Evolutionary conservation across 2,797 vertebrate species (phyloP).

Genomic region (Peromyscus nudipes): DNA sequence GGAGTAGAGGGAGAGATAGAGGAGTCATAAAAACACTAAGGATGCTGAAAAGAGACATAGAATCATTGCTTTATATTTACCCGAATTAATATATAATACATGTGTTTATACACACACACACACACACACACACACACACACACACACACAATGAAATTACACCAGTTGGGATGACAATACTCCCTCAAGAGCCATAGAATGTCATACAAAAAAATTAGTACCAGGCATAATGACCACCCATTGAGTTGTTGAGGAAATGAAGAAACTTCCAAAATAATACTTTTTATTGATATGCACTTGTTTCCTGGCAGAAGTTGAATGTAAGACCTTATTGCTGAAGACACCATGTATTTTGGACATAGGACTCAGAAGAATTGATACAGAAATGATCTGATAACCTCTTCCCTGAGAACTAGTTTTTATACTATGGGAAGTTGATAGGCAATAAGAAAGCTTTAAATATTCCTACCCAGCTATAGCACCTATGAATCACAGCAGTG

Average conservation of each 20-base stretch:
- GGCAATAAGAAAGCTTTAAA: background rate
- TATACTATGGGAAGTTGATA: background rate
- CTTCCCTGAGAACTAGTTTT: background rate
- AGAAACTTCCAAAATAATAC: background rate
- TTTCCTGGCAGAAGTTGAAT: background rate
- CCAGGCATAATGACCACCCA: background rate
- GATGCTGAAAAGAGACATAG: background rate
- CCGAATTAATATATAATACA: background rate
- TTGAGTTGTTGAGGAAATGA: background rate
- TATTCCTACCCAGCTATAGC: background rate
- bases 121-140: no score
- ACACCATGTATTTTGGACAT: background rate
- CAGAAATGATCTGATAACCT: background rate
- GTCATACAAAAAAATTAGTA: background rate
- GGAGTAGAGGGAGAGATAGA: background rate
- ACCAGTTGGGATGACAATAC: background rate
- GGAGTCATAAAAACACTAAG: background rate
- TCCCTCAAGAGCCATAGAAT: background rate
- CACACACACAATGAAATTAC: background rate
- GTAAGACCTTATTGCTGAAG: background rate
- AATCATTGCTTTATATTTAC: background rate
- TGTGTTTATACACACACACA: background rate
- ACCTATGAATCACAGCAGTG: background rate
- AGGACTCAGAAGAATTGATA: background rate
- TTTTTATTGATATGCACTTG: background rate